Evolutionary conservation across 2,888 invertebrate species (phyloP).

Genomic region (Catocala fraxini): DNA sequence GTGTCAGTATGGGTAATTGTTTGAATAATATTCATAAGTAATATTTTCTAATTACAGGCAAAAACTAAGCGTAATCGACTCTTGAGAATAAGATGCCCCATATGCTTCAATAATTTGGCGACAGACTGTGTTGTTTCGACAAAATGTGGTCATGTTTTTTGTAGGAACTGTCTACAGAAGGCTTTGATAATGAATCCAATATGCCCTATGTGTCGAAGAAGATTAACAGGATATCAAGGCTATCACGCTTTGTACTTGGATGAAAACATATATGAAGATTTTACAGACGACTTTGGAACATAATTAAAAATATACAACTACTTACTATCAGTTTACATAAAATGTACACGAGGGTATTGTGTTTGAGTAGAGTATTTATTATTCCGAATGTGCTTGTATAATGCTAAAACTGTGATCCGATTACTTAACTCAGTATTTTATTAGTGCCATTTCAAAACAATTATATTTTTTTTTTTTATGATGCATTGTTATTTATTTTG

Average conservation of each 20-base stretch:
- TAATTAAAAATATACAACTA: not conserved
- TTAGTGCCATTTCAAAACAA: not conserved
- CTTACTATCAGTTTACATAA: too few relatives aligned
- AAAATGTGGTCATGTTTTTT: constrained; percentile 66
- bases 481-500: too few relatives aligned
- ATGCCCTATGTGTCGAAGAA: constrained; percentile 61
- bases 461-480: too few relatives aligned
- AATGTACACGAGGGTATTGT: too few relatives aligned
- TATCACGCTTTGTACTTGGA: constrained; percentile 56
- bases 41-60: constrained; percentile 33
- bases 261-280: constrained; percentile 45
- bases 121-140: constrained; percentile 58
- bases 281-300: constrained; percentile 15
- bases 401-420: constrained; percentile 9
- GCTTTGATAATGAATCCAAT: constrained; percentile 49
- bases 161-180: constrained; percentile 55
- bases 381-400: not conserved
- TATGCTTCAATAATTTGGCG: constrained; percentile 59
- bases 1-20: not conserved
- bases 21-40: not conserved
- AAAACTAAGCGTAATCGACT: constrained; percentile 45
- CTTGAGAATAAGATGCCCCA: constrained; percentile 61
- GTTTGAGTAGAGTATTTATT: not conserved
- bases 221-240: constrained; percentile 41
- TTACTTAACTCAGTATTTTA: constrained; percentile 1